These are phyloP conservation scores for Drosophila rubida DNA, from an alignment of 2,888 invertebrate species.

Conservation along the genomic window DNA sequence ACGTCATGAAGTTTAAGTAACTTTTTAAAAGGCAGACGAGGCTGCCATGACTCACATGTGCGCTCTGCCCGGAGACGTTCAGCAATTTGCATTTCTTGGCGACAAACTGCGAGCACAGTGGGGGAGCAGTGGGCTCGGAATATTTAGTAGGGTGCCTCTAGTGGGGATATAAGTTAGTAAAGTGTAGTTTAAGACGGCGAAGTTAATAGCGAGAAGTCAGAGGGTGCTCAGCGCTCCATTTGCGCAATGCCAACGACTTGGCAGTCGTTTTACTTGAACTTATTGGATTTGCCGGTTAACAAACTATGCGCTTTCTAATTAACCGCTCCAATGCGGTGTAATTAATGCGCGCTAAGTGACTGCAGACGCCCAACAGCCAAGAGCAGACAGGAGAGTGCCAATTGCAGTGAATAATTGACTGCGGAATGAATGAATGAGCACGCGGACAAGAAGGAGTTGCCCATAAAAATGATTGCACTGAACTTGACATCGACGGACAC, in stretches of 20 bases:
- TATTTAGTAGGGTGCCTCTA: neutral
- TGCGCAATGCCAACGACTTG: constrained; percentile 38
- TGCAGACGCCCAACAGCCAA: constrained; percentile 6
- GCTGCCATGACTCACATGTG: constrained; percentile 54
- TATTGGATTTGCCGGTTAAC: constrained; percentile 76
- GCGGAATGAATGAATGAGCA: constrained; percentile 24
- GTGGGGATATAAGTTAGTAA: neutral
- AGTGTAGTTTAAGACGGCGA: neutral
- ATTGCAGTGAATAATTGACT: constrained; percentile 45
- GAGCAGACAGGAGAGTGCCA: constrained; percentile 9
- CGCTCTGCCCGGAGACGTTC: constrained; percentile 20
- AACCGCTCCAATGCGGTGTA: constrained; percentile 44
- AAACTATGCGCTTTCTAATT: constrained; percentile 69
- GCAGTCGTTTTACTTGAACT: constrained; percentile 43
- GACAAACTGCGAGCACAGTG: neutral
- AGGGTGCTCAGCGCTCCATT: constrained; percentile 20
- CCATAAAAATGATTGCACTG: constrained; percentile 53
- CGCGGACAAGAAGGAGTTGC: constrained; percentile 11
- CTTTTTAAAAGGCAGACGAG: constrained; percentile 49
- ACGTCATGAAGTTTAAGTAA: constrained; percentile 67
- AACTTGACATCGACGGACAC: constrained; percentile 43
- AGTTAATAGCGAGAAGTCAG: neutral
- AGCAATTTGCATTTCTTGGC: constrained; percentile 59
- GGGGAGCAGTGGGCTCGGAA: neutral
- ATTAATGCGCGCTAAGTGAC: constrained; percentile 37